Evolutionary conservation across 2,888 invertebrate species (phyloP), one percentile per base, ranked within the genome.

Genomic region (Horisme vitalbata): DNA sequence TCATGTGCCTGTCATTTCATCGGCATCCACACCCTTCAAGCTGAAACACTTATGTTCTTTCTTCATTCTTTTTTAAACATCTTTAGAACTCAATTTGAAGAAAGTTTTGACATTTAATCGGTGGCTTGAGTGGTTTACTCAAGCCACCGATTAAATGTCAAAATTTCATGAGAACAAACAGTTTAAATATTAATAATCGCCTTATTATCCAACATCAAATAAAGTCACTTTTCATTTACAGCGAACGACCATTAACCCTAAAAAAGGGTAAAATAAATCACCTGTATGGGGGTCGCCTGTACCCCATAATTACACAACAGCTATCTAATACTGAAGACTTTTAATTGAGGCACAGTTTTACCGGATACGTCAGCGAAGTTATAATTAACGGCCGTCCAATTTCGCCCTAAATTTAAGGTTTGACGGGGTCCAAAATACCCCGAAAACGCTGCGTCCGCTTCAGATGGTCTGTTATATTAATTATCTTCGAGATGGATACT

Each of bases 351-450:
- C 70, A 71, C 72, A 68, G 68, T 79, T 76, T 57, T 68, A 66
- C 64, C 63, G 72, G 68, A 75, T 73, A 71, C 67, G 70, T 71
- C 68, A 68, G 63, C 63, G 59, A 53, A 83, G 80, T 84, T 83
- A 83, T 82, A 84, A 85, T 85, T 84, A 84, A 82, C 71, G 75
- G 64, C 60, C 68, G 70, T 73, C 71, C 78, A 75, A 74, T 77
- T 77, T 68, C 56, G 62, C 61, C 62, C 62, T 69, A 71, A 73
- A 78, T 82, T 76, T 72, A 64, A 67, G 73, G 74, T 78, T 74
- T 75, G 80, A 72, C 71, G 61, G 71, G 68, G 39, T 37, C 58
- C 63, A 48, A 49, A 48, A 41, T 33, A 33, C 32, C 46, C 54
- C 46, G 44, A 50, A 56, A 52, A 51, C 55, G 57, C 44, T 48